A percentile compares a stretch with the other conserved stretches of the same genome.
phyloP scores from a whole-genome alignment of 2,113 vertebrate species.

The Antechinus flavipes region DNA sequence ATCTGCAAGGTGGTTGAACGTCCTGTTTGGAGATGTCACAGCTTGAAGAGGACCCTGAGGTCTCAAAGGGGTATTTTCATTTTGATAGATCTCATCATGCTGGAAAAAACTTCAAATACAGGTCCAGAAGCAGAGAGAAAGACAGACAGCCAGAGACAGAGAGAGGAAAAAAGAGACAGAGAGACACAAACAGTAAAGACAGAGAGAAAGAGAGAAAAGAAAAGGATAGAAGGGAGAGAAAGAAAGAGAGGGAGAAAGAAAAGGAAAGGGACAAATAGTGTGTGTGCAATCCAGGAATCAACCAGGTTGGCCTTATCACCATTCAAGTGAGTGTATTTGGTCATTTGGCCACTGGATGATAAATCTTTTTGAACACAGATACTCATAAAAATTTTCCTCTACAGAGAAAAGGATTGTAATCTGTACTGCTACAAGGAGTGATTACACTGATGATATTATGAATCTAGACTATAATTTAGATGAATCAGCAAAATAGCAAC shows the following conservation, averaged over 20 bases:
- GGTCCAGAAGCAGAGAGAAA: neutral
- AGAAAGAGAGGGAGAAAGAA: too few species aligned
- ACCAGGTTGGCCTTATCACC: neutral
- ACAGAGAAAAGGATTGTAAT: neutral
- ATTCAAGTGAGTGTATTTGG: neutral
- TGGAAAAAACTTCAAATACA: neutral
- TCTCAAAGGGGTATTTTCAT: neutral
- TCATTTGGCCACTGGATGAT: neutral
- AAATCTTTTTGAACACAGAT: neutral
- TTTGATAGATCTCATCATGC: neutral
- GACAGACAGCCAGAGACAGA: too few species aligned
- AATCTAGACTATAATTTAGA: neutral
- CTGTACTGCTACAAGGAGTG: neutral
- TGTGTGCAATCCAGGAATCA: neutral
- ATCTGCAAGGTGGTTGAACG: neutral
- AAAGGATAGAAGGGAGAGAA: too few species aligned
- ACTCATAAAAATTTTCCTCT: neutral
- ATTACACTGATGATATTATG: neutral
- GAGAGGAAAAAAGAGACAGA: too few species aligned
- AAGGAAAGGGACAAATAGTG: too few species aligned
- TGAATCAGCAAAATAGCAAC: neutral
- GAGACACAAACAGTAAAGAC: too few species aligned
- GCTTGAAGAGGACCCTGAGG: neutral
- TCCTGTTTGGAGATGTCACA: neutral
- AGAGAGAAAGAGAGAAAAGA: too few species aligned